Percentiles rank a stretch among this genome's conserved stretches.
Conservation (phyloP, 2,113 vertebrate genomes). For the Bujurquina vittata region DNA sequence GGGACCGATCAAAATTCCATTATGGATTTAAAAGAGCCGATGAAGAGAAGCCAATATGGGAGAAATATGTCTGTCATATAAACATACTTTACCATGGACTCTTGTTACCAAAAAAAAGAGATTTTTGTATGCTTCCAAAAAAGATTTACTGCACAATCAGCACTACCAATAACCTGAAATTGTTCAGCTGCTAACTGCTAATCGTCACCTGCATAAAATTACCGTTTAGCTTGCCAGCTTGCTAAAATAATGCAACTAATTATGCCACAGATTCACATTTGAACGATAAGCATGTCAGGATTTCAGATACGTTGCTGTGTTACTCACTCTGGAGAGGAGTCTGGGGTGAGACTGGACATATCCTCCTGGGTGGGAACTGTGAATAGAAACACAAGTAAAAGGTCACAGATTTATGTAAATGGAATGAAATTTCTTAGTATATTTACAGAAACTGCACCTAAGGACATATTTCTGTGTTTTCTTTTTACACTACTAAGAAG, state of each 20-base stretch:
- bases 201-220: background rate
- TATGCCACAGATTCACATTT: background rate
- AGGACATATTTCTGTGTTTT: background rate
- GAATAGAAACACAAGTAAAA: conserved; percentile 18
- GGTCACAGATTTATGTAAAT: background rate
- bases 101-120: no score
- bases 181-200: rapidly evolving
- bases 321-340: conserved; percentile 99
- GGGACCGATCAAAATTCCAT: no score
- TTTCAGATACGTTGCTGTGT: background rate
- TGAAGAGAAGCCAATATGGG: no score
- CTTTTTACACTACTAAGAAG: background rate
- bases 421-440: no score
- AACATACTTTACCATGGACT: no score
- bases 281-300: background rate
- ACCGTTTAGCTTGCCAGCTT: background rate
- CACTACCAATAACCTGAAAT: no score
- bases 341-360: conserved; percentile 98
- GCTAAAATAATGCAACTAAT: background rate
- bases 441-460: background rate
- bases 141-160: no score
- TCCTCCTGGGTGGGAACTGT: conserved; percentile 98
- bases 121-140: no score
- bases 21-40: no score
- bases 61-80: no score